A percentile compares a stretch with the other conserved stretches of the same genome.
These are phyloP conservation scores for Galagoides demidoff DNA, from an alignment of 2,797 vertebrate species.

Conservation along the genomic window DNA sequence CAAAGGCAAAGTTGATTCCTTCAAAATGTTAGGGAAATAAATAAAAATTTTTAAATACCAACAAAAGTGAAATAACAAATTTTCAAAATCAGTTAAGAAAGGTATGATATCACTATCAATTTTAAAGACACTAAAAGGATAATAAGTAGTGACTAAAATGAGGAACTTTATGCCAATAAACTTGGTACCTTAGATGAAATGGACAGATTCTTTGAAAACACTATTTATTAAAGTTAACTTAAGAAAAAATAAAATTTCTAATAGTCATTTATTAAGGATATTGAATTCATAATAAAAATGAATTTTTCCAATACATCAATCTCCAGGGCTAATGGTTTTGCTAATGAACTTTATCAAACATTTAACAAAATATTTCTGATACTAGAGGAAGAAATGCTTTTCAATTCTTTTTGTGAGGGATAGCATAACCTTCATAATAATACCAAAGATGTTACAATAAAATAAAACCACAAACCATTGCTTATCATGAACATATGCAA, in stretches of 20 bases:
- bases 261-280: not conserved
- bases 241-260: slow-evolving; percentile 1
- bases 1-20: not conserved
- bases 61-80: not conserved
- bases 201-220: not conserved
- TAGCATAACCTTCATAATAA: not conserved
- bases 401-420: not conserved
- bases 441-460: not conserved
- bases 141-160: not conserved
- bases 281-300: not conserved
- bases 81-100: not conserved
- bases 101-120: not conserved
- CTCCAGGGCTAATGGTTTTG: not conserved
- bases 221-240: not conserved
- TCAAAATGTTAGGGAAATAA: slow-evolving; percentile 23
- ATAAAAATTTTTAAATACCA: not conserved
- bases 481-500: not conserved
- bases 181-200: not conserved
- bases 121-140: not conserved
- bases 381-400: not conserved
- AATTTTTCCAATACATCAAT: not conserved
- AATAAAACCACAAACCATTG: not conserved
- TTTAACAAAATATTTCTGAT: not conserved
- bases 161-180: not conserved
- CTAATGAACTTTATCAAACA: not conserved